Percentiles rank a stretch among this genome's conserved stretches.
Conservation (phyloP, 2,113 vertebrate species). For the Notechis scutatus region DNA sequence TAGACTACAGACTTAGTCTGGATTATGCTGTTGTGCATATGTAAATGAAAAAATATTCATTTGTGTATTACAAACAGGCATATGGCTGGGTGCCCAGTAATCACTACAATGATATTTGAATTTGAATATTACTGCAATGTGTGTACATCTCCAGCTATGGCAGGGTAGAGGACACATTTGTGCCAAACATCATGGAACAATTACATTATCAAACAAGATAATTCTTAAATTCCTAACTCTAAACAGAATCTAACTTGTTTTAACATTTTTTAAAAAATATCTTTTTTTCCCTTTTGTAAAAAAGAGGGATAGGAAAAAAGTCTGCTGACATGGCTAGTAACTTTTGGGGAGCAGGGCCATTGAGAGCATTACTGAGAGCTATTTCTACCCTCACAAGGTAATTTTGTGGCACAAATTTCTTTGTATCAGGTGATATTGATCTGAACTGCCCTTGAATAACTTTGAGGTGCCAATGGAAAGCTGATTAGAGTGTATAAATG, state of each 20-base stretch:
- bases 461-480: conserved; percentile 7
- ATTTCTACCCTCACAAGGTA: background rate
- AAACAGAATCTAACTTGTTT: background rate
- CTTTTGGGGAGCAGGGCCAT: background rate
- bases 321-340: background rate
- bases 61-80: background rate
- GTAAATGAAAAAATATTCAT: background rate
- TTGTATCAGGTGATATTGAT: background rate
- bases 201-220: background rate
- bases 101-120: background rate
- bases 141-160: fast-evolving
- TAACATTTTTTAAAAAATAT: fast-evolving
- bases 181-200: background rate
- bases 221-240: background rate
- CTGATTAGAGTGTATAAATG: background rate
- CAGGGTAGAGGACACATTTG: background rate
- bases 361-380: conserved; percentile 20
- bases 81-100: fast-evolving
- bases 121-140: fast-evolving
- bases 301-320: background rate
- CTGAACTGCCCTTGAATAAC: background rate
- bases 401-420: background rate
- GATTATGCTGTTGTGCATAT: background rate
- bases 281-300: background rate
- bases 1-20: background rate